Evolutionary conservation across 2,888 invertebrate species (phyloP).

Genomic region (Macrophya alboannulata): DNA sequence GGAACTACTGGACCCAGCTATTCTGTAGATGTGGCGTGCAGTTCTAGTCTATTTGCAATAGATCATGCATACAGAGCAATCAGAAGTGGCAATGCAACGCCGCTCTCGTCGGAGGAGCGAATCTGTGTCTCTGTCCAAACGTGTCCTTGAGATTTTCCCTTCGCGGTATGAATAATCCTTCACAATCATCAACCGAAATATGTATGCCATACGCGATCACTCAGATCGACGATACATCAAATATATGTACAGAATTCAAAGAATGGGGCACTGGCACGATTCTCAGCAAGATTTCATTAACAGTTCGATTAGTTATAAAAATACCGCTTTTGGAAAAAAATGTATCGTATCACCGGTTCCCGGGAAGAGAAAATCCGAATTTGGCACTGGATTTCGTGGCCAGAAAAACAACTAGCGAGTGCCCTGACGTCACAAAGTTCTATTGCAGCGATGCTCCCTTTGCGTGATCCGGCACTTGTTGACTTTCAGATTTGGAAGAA

Average conservation of each 20-base stretch:
- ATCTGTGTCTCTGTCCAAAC: slow-evolving; percentile 91
- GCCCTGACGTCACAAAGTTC: too few relatives aligned
- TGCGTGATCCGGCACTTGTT: too few relatives aligned
- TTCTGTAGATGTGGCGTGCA: slow-evolving; percentile 94
- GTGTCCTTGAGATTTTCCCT: slow-evolving; percentile 90
- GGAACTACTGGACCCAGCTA: slow-evolving; percentile 94
- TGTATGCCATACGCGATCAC: not conserved
- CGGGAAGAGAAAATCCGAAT: too few relatives aligned
- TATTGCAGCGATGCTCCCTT: too few relatives aligned
- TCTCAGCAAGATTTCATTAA: too few relatives aligned
- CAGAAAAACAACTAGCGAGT: too few relatives aligned
- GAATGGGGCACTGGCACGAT: too few relatives aligned
- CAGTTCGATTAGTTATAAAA: too few relatives aligned
- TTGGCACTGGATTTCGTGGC: too few relatives aligned
- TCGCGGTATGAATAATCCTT: slow-evolving; percentile 81
- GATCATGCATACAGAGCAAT: slow-evolving; percentile 91
- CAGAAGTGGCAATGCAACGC: slow-evolving; percentile 92
- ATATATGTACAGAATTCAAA: not conserved
- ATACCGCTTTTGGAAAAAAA: too few relatives aligned
- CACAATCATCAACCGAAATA: not conserved
- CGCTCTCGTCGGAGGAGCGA: slow-evolving; percentile 94
- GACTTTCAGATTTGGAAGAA: too few relatives aligned
- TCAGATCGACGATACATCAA: not conserved
- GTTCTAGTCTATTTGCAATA: slow-evolving; percentile 94
- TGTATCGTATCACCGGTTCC: too few relatives aligned